Evolutionary conservation across 2,888 invertebrate genomes (phyloP).

Genomic region (Hypsopygia costalis): DNA sequence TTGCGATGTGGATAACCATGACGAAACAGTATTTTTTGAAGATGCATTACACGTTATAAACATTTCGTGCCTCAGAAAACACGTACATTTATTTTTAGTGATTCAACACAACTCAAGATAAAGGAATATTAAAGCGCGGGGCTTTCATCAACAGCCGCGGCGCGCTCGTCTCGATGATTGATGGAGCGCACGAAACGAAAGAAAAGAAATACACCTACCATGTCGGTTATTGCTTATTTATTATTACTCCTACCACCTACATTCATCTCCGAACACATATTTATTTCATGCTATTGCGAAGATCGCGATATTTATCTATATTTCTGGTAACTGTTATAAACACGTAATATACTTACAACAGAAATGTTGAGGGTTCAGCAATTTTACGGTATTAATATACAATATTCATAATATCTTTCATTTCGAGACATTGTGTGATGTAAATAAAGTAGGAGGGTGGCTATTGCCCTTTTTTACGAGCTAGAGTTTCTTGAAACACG

Average conservation of each 20-base stretch:
- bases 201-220: conserved; percentile 2
- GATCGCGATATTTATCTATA: too few relatives aligned
- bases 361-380: too few relatives aligned
- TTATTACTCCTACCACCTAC: conserved; percentile 3
- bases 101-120: neutral
- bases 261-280: neutral
- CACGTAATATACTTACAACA: too few relatives aligned
- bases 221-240: conserved; percentile 8
- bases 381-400: conserved; percentile 10
- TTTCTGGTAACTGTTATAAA: too few relatives aligned
- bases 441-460: conserved; percentile 41
- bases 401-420: conserved; percentile 17
- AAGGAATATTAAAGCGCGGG: conserved; percentile 9
- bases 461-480: conserved; percentile 58
- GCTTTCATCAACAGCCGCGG: conserved; percentile 4
- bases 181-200: conserved; percentile 7
- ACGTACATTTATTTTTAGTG: neutral
- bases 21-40: too few relatives aligned
- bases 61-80: conserved; percentile 3
- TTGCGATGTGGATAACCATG: too few relatives aligned
- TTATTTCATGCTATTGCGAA: too few relatives aligned
- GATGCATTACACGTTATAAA: neutral
- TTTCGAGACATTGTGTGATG: conserved; percentile 38
- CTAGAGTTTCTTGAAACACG: conserved; percentile 62
- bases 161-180: conserved; percentile 6